Evolutionary conservation across 1,140 invertebrate species (phyloP), one percentile per base, ranked within the genome.

Genomic region (Scylla paramamosain): DNA sequence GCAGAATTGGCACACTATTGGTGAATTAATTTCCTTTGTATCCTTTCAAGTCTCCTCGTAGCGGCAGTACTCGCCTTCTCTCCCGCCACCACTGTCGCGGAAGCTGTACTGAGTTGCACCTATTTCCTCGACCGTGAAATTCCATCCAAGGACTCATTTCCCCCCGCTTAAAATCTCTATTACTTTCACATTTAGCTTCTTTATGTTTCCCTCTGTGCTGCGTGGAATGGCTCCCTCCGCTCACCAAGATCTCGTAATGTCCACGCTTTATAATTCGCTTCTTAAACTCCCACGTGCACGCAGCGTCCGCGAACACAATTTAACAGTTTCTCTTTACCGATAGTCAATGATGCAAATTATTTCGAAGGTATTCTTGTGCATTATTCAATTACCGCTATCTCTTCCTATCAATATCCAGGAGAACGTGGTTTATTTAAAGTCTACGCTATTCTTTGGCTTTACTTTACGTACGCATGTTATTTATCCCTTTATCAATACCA

Each of bases 111-210:
- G 67, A 77, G 12, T 77, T 77, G 4, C 67, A n/a, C 8, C 20
- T n/a, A n/a, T n/a, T 77, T 77, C n/a, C 67, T 77, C 67, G n/a
- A 77, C 67, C 67, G n/a, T 77, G 67, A 77, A 77, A 77, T 77
- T 77, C 20, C 67, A 7, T 7, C 67, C 67, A 20, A 25, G 67
- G 67, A 12, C 67, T 77, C 67, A 20, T 77, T 77, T 77, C 20
- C 25, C 67, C 4, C 67, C 25, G n/a, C 67, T 77, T n/a, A 77
- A 25, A 12, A n/a, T 20, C 67, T 77, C 20, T n/a, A 77, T 77
- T 77, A 20, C 67, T n/a, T 25, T 77, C 25, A 77, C 25, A 77
- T 77, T n/a, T 20, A n/a, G 20, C 25, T 77, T n/a, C 25, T n/a
- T 77, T 20, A n/a, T 77, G 67, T n/a, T n/a, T 77, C 67, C 52